Base-by-base conservation (phyloP, 2,797 vertebrate species). In the Enteromius thamalakanensis region DNA sequence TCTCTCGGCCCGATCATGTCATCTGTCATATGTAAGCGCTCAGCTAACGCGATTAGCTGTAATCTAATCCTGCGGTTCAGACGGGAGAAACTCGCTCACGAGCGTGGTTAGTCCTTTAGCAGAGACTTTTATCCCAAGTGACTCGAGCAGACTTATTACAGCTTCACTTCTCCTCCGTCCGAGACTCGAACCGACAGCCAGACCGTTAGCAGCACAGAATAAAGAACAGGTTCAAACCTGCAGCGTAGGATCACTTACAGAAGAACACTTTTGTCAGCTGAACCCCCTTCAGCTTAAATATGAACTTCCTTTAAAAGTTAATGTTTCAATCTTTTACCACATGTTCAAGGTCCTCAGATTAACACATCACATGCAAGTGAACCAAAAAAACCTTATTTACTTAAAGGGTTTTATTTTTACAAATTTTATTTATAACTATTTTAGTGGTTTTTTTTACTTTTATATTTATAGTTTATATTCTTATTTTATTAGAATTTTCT, bases 1-100 rank as follows among this genome's bases (percentile, higher is more conserved):
- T 85, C 75, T 78, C 76, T 85, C 91, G 91, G 89, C 91, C 93
- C 93, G 91, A 90, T 92, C 89, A 91, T 91, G 91, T 90, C 87
- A 88, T 81, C 91, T 88, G 89, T 87, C 92, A 89, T 84, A 93
- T 85, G 88, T 91, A 89, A 87, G 89, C 85, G 88, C 90, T 86
- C 72, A 87, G 90, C 90, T 92, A 92, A 92, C 21, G 3, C 58
- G 88, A 93, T 89, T 93, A 95, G 58, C 76, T 85, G 83, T 90
- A 93, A 94, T 92, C 89, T 91, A 91, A 95, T 94, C 82, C 79
- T 64, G 91, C 80, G 76, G 80, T 83, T 60, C 76, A 3, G 14
- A 14, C 29, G 8, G 45, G 32, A 79, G 45, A 49, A 49, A 64
- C 76, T 49, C 29, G 40, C n/a, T 15, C 3, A 70, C 11, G 2